These are phyloP conservation scores for Galeopsomyia nigrocyanea DNA, from an alignment of 2,888 invertebrate species.

Conservation along the genomic window DNA sequence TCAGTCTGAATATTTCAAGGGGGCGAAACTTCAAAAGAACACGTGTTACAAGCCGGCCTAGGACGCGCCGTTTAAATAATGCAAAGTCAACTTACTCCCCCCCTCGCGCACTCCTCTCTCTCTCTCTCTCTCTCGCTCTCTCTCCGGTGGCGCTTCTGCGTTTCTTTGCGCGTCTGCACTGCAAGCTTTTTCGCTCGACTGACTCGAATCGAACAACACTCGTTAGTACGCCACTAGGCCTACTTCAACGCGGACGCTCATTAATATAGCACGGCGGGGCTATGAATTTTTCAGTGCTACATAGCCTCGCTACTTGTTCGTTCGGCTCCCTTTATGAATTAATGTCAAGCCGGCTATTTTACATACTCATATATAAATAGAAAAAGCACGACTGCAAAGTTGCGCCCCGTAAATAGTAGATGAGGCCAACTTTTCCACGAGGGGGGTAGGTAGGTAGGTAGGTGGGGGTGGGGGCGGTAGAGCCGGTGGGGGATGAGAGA, in stretches of 20 bases:
- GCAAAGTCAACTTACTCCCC: conserved; percentile 67
- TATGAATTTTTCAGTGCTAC: no score
- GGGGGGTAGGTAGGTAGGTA: conserved; percentile 41
- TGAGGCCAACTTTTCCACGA: conserved; percentile 26
- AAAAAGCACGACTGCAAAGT: conserved; percentile 30
- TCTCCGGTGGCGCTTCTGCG: conserved; percentile 5
- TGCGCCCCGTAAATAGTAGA: conserved; percentile 32
- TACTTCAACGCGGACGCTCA: no score
- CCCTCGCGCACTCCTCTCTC: conserved; percentile 29
- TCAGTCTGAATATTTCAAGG: conserved; percentile 68
- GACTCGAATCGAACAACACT: no score
- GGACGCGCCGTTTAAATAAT: conserved; percentile 67
- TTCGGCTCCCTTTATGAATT: conserved; percentile 16
- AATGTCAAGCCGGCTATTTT: conserved; percentile 14
- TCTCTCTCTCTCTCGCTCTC: conserved; percentile 22
- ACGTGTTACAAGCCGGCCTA: conserved; percentile 65
- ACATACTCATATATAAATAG: conserved; percentile 16
- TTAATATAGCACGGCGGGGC: no score
- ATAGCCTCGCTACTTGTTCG: no score
- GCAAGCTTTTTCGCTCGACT: conserved; percentile 8
- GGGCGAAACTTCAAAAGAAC: conserved; percentile 68
- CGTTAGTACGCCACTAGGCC: no score
- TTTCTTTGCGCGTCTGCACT: conserved; percentile 41
- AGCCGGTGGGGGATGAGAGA: conserved; percentile 2
- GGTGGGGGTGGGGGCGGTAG: conserved; percentile 31